Percentiles rank a stretch among this genome's conserved stretches.
These are phyloP conservation scores for Drosophila greeni DNA, from an alignment of 2,888 invertebrate genomes.

Conservation along the genomic window DNA sequence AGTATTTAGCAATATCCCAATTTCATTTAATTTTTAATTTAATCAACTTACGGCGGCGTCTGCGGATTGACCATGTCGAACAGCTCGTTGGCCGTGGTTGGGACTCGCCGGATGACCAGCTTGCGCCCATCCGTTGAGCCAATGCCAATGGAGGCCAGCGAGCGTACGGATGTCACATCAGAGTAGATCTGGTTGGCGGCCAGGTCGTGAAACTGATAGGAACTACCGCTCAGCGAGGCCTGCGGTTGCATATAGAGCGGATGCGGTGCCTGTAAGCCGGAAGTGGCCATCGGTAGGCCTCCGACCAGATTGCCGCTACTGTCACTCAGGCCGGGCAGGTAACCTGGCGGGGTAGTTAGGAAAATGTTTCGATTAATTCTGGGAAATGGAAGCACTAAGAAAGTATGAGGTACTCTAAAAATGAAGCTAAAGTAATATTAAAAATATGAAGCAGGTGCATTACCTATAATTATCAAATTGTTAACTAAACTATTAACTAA, in stretches of 20 bases:
- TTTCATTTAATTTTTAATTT: neutral
- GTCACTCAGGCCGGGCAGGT: conserved; percentile 64
- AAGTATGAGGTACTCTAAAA: too few relatives aligned
- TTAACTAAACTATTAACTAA: too few relatives aligned
- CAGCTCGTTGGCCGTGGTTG: conserved; percentile 90
- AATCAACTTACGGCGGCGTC: conserved; percentile 83
- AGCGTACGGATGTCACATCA: conserved; percentile 87
- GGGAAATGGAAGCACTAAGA: neutral
- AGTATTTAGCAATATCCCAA: too few relatives aligned
- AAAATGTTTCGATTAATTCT: neutral
- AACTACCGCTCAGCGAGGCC: conserved; percentile 79
- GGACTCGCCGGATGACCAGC: conserved; percentile 90
- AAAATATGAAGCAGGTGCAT: too few relatives aligned
- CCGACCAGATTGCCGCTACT: conserved; percentile 68
- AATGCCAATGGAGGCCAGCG: conserved; percentile 91
- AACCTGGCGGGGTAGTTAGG: conserved; percentile 57
- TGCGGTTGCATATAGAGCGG: conserved; percentile 79
- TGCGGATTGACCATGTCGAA: conserved; percentile 91
- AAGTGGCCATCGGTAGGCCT: conserved; percentile 77
- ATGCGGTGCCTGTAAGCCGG: conserved; percentile 56
- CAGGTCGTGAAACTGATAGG: conserved; percentile 82
- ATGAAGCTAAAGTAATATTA: too few relatives aligned
- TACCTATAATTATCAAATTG: too few relatives aligned
- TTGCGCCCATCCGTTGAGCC: conserved; percentile 93
- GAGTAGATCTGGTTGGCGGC: conserved; percentile 80